These are phyloP conservation scores for Pelodiscus sinensis DNA, from an alignment of 2,113 vertebrate genomes.

Conservation along the genomic window DNA sequence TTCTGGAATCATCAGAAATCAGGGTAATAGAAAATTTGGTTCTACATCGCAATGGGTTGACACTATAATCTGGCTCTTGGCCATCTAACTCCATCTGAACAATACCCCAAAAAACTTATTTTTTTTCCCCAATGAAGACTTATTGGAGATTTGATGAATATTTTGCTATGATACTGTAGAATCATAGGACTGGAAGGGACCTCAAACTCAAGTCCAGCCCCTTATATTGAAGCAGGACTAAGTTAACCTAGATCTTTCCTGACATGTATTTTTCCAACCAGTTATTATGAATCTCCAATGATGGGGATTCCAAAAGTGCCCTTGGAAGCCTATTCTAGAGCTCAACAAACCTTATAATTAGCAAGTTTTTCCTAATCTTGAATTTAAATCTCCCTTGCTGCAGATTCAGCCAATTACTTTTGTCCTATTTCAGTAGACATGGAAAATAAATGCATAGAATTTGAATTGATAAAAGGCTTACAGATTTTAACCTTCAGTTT, in stretches of 20 bases:
- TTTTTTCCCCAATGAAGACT: neutral
- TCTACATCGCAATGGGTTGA: neutral
- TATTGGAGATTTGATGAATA: neutral
- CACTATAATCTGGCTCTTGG: neutral
- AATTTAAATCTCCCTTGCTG: neutral
- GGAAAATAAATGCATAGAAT: neutral
- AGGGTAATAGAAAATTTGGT: neutral
- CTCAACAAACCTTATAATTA: neutral
- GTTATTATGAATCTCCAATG: neutral
- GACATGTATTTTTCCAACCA: neutral
- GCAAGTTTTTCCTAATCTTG: neutral
- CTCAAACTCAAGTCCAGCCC: neutral
- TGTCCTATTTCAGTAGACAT: neutral
- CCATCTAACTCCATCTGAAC: neutral
- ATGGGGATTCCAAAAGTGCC: neutral
- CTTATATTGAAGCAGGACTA: neutral
- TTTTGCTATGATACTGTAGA: neutral
- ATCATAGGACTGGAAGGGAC: neutral
- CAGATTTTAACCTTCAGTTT: neutral
- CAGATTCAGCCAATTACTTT: neutral
- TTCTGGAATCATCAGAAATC: neutral
- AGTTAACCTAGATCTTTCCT: neutral
- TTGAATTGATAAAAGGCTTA: neutral
- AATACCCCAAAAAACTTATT: neutral
- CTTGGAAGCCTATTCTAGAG: neutral